Percentiles rank a stretch among this genome's conserved stretches.
These are phyloP conservation scores for Catharus minimus DNA, from an alignment of 2,113 vertebrate species.

Conservation along the genomic window DNA sequence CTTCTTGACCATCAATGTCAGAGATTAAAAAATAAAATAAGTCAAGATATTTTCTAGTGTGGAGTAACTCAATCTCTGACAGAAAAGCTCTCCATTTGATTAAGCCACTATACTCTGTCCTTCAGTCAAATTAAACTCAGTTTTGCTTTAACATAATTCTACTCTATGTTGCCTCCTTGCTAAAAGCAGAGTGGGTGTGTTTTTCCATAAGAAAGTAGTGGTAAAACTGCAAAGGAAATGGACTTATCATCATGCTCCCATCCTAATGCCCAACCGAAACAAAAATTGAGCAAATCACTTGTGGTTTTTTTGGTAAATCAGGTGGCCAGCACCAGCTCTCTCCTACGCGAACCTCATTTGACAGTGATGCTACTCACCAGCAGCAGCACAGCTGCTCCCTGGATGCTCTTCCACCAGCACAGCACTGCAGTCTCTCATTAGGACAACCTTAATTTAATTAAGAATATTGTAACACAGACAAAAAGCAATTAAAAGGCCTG, in stretches of 20 bases:
- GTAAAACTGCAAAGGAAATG: neutral
- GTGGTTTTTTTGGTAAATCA: neutral
- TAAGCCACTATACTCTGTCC: neutral
- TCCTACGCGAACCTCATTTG: neutral
- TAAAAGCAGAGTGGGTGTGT: neutral
- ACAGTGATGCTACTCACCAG: neutral
- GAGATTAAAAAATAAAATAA: neutral
- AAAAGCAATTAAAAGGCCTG: neutral
- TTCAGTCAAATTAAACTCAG: neutral
- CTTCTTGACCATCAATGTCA: neutral
- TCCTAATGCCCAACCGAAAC: neutral
- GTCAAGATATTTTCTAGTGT: neutral
- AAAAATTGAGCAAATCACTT: neutral
- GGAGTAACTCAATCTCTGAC: neutral
- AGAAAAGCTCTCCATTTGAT: neutral
- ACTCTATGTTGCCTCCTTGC: neutral
- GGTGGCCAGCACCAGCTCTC: neutral
- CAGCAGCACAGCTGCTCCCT: accelerated
- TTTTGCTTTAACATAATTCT: neutral
- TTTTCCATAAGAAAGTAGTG: neutral
- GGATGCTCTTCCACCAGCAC: neutral
- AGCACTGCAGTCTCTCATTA: neutral
- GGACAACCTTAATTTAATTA: neutral
- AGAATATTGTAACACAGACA: neutral
- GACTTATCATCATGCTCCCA: neutral